Evolutionary conservation across 2,888 invertebrate genomes (phyloP).

Genomic region (Cephus spinipes): DNA sequence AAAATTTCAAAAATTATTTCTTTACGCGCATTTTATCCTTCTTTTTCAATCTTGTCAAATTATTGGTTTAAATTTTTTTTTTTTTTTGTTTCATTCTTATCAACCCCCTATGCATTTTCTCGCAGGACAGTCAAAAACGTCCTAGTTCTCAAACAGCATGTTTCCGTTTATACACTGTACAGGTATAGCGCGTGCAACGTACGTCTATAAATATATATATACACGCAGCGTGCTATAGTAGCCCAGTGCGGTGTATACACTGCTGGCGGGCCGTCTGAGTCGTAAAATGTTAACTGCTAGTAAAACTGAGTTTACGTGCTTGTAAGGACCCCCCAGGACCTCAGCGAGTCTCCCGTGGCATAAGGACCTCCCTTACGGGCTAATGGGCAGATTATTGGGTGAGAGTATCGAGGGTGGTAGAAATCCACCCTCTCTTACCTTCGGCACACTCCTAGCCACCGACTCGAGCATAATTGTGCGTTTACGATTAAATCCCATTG

Average conservation of each 20-base stretch:
- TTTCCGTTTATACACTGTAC: constrained; percentile 22
- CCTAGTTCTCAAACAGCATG: neutral
- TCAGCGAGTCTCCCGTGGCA: constrained; percentile 32
- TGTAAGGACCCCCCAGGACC: constrained; percentile 62
- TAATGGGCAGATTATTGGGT: constrained; percentile 61
- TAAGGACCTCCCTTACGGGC: constrained; percentile 46
- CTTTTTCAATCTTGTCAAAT: no score
- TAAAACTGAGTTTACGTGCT: constrained; percentile 66
- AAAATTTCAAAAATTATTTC: neutral
- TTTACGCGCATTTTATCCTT: neutral
- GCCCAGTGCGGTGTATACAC: neutral
- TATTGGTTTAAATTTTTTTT: no score
- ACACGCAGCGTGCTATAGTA: neutral
- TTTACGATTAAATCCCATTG: neutral
- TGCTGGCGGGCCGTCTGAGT: constrained; percentile 57
- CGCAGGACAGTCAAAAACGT: neutral
- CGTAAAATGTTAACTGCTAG: constrained; percentile 67
- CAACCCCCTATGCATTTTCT: neutral
- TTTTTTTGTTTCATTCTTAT: neutral
- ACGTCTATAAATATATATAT: constrained; percentile 13
- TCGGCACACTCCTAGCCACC: constrained; percentile 15
- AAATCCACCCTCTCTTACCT: constrained; percentile 24
- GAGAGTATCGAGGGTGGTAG: constrained; percentile 38
- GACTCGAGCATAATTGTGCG: neutral
- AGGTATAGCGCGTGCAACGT: neutral